These are phyloP conservation scores for Idaea dimidiata DNA, from an alignment of 2,888 invertebrate species.

Conservation along the genomic window DNA sequence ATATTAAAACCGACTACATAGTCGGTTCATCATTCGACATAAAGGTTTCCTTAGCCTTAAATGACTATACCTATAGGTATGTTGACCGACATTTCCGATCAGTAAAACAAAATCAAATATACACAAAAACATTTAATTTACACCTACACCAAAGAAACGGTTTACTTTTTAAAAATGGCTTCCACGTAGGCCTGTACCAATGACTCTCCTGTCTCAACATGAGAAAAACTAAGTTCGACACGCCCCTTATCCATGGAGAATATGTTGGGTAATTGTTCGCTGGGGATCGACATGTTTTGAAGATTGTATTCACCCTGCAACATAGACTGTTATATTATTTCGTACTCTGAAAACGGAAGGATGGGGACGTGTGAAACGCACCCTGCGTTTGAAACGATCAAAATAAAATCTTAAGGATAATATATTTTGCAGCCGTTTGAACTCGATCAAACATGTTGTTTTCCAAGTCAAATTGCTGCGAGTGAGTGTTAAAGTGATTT, in stretches of 20 bases:
- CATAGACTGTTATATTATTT: constrained; percentile 1
- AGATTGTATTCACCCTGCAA: constrained; percentile 32
- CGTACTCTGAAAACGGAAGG: not conserved
- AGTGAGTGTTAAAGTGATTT: no score
- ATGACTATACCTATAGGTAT: no score
- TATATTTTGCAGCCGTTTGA: no score
- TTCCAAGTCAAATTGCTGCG: no score
- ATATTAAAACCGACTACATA: no score
- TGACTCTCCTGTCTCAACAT: constrained; percentile 24
- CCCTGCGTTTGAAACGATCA: no score
- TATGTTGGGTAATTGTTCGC: constrained; percentile 34
- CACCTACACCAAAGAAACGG: not conserved
- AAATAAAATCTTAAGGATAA: no score
- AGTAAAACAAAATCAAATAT: not conserved
- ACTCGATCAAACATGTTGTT: no score
- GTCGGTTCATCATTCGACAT: no score
- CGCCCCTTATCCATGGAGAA: constrained; percentile 42
- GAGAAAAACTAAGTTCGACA: constrained; percentile 27
- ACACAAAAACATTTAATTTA: not conserved
- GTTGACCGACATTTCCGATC: not conserved
- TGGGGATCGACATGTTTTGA: constrained; percentile 34
- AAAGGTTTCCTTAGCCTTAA: no score
- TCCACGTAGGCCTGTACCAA: constrained; percentile 20
- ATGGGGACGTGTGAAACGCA: no score
- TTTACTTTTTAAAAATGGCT: constrained; percentile 7